These are phyloP conservation scores for Chiloscyllium punctatum DNA, from an alignment of 2,797 vertebrate genomes.

Conservation along the genomic window DNA sequence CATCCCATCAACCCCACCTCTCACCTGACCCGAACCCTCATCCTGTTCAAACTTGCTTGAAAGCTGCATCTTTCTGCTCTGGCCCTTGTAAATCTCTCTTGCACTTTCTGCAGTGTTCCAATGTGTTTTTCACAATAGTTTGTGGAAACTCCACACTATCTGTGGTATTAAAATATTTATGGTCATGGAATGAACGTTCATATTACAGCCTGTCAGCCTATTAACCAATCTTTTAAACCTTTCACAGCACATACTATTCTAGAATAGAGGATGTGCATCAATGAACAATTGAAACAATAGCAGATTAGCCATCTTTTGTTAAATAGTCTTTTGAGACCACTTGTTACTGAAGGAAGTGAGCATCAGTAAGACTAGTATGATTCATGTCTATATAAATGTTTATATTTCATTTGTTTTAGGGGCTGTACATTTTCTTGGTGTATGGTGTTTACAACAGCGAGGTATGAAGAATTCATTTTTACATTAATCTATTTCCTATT, in stretches of 20 bases:
- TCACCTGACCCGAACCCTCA: not conserved
- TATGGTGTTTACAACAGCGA: slow-evolving; percentile 81
- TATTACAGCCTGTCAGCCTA: not conserved
- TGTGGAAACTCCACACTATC: not conserved
- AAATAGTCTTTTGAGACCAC: not conserved
- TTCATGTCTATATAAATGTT: not conserved
- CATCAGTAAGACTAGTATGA: not conserved
- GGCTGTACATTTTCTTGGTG: slow-evolving; percentile 85
- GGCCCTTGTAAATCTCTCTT: not conserved
- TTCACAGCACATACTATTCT: not conserved
- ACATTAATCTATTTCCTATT: not conserved
- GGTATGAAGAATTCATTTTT: slow-evolving; percentile 56
- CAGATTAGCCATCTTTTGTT: not conserved
- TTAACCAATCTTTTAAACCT: not conserved
- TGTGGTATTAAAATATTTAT: not conserved
- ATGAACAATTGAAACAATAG: not conserved
- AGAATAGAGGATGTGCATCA: not conserved
- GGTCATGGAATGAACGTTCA: not conserved
- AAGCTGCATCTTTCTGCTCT: not conserved
- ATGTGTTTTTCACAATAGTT: not conserved
- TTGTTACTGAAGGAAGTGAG: not conserved
- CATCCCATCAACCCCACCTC: too few species aligned
- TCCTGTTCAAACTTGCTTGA: not conserved
- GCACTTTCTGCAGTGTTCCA: not conserved
- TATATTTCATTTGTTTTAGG: slow-evolving; percentile 57